Evolutionary conservation across 1,140 invertebrate species (phyloP).

Genomic region (Amphibalanus amphitrite): DNA sequence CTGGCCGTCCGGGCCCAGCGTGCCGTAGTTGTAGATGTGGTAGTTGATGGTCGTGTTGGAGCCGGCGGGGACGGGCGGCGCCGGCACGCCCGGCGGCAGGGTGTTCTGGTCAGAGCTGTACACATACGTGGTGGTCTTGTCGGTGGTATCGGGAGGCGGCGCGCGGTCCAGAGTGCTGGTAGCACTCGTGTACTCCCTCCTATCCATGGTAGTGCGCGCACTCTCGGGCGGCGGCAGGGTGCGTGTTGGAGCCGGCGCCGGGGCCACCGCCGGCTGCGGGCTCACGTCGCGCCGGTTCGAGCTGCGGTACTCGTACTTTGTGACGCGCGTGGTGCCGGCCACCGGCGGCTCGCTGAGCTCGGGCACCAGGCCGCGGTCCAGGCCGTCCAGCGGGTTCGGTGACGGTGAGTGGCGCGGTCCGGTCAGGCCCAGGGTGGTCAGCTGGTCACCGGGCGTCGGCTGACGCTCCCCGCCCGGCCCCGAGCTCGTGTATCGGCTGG

Average conservation of each 20-base stretch:
- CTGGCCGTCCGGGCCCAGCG: neutral
- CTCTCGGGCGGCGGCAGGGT: neutral
- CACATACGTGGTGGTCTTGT: neutral
- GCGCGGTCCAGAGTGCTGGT: neutral
- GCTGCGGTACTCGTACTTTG: neutral
- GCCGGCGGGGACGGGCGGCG: neutral
- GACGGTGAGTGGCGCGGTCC: neutral
- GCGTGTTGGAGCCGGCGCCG: neutral
- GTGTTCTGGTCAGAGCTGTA: neutral
- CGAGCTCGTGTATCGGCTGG: neutral
- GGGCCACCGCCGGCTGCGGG: neutral
- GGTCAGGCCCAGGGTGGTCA: neutral
- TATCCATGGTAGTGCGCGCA: neutral
- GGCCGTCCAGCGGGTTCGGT: neutral
- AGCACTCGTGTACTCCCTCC: neutral
- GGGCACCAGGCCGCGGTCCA: neutral
- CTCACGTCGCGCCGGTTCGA: neutral
- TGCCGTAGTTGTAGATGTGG: slow-evolving; percentile 6
- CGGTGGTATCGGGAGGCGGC: neutral
- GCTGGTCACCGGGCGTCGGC: neutral
- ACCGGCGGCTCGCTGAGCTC: neutral
- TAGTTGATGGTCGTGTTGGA: slow-evolving; percentile 4
- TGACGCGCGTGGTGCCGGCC: slow-evolving; percentile 2
- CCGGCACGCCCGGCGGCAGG: neutral
- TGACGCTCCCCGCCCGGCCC: too few species aligned